Conservation (phyloP, 2,797 vertebrate species). For the Pangasius djambal region DNA sequence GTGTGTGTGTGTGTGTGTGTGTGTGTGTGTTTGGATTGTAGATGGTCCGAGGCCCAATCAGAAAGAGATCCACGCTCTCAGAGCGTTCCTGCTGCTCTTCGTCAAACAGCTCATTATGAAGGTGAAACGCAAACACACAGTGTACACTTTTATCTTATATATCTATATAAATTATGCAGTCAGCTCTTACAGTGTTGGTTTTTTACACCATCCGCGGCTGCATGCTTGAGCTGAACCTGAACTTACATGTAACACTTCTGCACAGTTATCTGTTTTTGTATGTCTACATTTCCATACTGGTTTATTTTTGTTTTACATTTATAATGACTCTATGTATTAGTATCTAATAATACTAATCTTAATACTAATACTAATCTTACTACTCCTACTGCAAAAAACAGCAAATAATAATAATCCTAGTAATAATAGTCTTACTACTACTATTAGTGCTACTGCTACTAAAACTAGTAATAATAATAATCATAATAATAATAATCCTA, state of each 20-base stretch:
- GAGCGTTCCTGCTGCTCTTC: conserved; percentile 93
- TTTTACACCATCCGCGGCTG: background rate
- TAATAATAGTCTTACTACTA: background rate
- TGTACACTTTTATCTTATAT: no score
- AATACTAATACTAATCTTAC: background rate
- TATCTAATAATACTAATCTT: background rate
- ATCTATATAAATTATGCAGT: background rate
- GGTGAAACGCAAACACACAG: conserved; percentile 69
- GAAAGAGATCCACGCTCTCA: conserved; percentile 89
- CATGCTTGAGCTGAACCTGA: background rate
- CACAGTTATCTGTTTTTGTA: background rate
- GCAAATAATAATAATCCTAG: background rate
- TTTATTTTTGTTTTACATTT: background rate
- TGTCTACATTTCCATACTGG: background rate
- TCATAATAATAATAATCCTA: background rate
- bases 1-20: conserved; percentile 9
- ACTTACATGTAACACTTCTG: background rate
- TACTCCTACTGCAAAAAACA: background rate
- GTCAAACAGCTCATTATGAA: conserved; percentile 98
- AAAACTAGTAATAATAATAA: background rate
- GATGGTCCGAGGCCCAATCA: conserved; percentile 92
- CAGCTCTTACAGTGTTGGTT: background rate
- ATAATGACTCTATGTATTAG: no score
- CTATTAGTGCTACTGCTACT: background rate
- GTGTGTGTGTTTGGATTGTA: conserved; percentile 61